Evolutionary conservation across 2,888 invertebrate genomes (phyloP).

Genomic region (Ectemnius cavifrons): DNA sequence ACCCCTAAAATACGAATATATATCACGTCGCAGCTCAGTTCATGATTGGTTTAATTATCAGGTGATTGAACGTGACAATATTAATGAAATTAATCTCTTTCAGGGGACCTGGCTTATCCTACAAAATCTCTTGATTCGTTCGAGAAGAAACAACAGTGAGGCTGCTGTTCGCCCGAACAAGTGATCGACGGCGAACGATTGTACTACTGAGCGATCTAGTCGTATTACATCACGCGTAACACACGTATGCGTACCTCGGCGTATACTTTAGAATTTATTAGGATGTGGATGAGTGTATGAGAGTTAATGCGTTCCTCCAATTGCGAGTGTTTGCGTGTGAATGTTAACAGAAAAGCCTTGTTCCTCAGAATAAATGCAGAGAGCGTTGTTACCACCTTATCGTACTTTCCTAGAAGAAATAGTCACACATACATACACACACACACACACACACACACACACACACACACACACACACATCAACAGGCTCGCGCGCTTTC

Average conservation of each 20-base stretch:
- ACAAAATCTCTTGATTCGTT: slow-evolving; percentile 56
- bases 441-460: too few relatives aligned
- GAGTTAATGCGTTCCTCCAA: slow-evolving; percentile 30
- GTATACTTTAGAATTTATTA: slow-evolving; percentile 28
- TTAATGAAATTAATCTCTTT: slow-evolving; percentile 39
- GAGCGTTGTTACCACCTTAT: slow-evolving; percentile 44
- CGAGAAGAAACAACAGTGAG: slow-evolving; percentile 65
- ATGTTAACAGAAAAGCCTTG: slow-evolving; percentile 40
- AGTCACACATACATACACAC: not conserved
- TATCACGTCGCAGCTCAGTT: slow-evolving; percentile 41
- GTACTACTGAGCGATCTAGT: slow-evolving; percentile 67
- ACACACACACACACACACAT: too few relatives aligned
- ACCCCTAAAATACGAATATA: not conserved
- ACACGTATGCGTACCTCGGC: not conserved
- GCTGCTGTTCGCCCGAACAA: slow-evolving; percentile 29
- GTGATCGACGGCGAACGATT: slow-evolving; percentile 43
- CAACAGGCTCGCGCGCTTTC: too few relatives aligned
- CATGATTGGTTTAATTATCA: slow-evolving; percentile 30
- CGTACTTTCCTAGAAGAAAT: slow-evolving; percentile 31
- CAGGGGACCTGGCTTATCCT: slow-evolving; percentile 64
- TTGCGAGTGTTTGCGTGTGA: slow-evolving; percentile 37
- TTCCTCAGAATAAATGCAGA: slow-evolving; percentile 52
- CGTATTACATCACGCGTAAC: slow-evolving; percentile 52
- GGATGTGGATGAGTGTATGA: slow-evolving; percentile 37
- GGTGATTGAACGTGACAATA: not conserved